Evolutionary conservation across 2,797 vertebrate genomes (phyloP), one percentile per base, ranked within the genome.

Genomic region (Oryzias sinensis): DNA sequence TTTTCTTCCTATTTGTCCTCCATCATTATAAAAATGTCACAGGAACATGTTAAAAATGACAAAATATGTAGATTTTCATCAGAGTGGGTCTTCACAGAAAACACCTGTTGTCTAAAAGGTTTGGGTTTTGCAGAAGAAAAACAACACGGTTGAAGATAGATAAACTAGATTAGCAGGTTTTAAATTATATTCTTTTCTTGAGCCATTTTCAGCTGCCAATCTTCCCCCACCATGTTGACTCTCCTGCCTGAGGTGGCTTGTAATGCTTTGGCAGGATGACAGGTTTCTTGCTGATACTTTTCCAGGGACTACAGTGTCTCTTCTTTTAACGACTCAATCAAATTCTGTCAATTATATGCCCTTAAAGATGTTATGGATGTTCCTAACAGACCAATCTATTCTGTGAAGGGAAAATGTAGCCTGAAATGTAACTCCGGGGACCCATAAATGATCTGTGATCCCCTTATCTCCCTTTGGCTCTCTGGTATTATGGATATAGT

Each of bases 401-500:
- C 55, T 59, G 3, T 58, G 40, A 27, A 18, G 61, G 58, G 46
- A 47, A 60, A 37, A 67, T 55, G 44, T 16, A 56, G 33, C 53
- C 59, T 59, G 37, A 45, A 33, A 54, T 52, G n/a, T 37, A 56
- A 73, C 70, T 48, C 56, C 29, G 20, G 54, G 18, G 77, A 73
- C 61, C 59, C 20, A 51, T 70, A 66, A 84, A 76, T 46, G 62
- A 88, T 87, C 76, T 77, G 59, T 56, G 44, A 59, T 73, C 64
- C 48, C 47, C 62, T 52, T 33, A 16, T 73, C 78, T 83, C 73
- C 37, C 56, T 85, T 86, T 86, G 70, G 84, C 81, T 82, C 70
- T 52, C 59, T 87, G 87, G 33, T 11, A 37, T 37, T 37, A 90
- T 84, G 81, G 85, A 76, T 85, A 72, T 68, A 55, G 73, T 48